Conservation (phyloP, 2,113 vertebrate species). For the Rhinoptilus africanus region DNA sequence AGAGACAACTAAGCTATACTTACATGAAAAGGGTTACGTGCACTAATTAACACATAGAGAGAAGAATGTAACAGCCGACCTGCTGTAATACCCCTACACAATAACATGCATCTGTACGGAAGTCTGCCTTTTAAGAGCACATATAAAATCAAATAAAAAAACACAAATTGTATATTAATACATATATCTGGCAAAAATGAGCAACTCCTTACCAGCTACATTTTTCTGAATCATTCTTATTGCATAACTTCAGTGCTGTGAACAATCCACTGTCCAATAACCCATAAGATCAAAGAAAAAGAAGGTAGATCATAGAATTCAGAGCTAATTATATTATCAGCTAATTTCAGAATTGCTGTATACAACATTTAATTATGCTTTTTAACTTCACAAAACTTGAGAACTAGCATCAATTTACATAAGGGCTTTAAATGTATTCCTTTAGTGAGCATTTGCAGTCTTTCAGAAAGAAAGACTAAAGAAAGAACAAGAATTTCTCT, state of each 20-base stretch:
- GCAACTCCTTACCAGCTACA: neutral
- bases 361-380: neutral
- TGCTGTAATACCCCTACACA: neutral
- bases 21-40: neutral
- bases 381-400: neutral
- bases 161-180: neutral
- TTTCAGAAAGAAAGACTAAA: neutral
- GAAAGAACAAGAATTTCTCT: neutral
- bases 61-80: neutral
- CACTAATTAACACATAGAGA: neutral
- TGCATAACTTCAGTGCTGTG: neutral
- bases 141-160: neutral
- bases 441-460: neutral
- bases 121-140: neutral
- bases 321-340: neutral
- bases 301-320: neutral
- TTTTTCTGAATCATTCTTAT: neutral
- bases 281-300: neutral
- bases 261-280: neutral
- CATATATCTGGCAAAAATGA: neutral
- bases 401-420: neutral
- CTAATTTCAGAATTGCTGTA: neutral
- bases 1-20: neutral
- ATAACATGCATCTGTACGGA: neutral
- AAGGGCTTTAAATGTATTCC: neutral